Evolutionary conservation across 2,888 invertebrate genomes (phyloP).

Genomic region (Nasonovia ribisnigri): DNA sequence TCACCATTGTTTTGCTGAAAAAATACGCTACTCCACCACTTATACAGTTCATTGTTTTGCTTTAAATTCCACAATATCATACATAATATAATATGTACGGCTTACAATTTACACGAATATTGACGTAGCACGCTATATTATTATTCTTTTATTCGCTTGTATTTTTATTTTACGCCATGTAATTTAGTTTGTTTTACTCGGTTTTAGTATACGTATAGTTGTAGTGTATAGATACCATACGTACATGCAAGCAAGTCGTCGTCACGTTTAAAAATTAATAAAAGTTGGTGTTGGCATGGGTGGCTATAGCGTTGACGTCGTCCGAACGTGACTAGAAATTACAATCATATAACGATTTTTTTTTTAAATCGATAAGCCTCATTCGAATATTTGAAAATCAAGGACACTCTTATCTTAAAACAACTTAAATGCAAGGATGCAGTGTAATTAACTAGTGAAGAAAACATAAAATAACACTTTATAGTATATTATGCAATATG

Average conservation of each 20-base stretch:
- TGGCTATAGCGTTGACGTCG: neutral
- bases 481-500: neutral
- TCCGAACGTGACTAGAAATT: conserved; percentile 29
- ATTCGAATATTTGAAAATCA: neutral
- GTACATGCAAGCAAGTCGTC: neutral
- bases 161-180: neutral
- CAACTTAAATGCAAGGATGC: neutral
- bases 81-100: neutral
- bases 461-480: neutral
- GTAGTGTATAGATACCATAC: neutral
- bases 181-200: neutral
- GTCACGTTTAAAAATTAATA: conserved; percentile 28
- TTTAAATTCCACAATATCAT: neutral
- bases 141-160: neutral
- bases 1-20: neutral
- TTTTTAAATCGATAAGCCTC: neutral
- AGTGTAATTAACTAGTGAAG: neutral
- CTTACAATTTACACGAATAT: neutral
- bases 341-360: neutral
- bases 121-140: neutral
- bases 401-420: conserved; percentile 18
- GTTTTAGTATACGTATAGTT: neutral
- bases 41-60: neutral
- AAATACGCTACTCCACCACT: neutral
- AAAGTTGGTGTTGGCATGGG: neutral